Evolutionary conservation across 2,113 vertebrate species (phyloP).

Genomic region (Phocoena phocoena): DNA sequence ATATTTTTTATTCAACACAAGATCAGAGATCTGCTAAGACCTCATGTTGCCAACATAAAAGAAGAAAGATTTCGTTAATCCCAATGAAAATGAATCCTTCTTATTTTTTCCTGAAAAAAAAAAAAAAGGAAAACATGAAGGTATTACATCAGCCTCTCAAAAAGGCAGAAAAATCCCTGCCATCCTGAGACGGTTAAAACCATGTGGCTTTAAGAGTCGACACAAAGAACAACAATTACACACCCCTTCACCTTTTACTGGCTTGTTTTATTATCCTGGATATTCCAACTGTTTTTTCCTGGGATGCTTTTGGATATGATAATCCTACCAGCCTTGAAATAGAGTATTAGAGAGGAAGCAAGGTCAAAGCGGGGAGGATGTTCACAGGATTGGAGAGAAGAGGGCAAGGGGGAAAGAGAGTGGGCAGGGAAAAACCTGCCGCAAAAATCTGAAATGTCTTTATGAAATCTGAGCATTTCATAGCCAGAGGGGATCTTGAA

Average conservation of each 20-base stretch:
- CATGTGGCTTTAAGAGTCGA: constrained; percentile 50
- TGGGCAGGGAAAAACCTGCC: background rate
- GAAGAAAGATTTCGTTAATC: constrained; percentile 82
- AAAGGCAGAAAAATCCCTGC: constrained; percentile 68
- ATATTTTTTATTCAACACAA: constrained; percentile 74
- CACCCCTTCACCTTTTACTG: constrained; percentile 59
- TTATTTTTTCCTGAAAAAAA: constrained; percentile 53
- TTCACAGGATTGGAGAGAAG: background rate
- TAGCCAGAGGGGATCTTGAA: background rate
- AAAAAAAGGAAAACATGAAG: constrained; percentile 57
- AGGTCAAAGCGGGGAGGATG: background rate
- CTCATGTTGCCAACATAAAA: constrained; percentile 77
- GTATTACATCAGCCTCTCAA: constrained; percentile 58
- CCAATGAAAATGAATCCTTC: constrained; percentile 77
- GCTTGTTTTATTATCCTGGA: constrained; percentile 44
- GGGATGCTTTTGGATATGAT: background rate
- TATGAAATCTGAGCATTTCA: background rate
- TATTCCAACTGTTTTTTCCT: background rate
- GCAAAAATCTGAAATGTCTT: background rate
- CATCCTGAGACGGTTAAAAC: constrained; percentile 76
- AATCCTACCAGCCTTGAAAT: constrained; percentile 19
- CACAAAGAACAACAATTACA: constrained; percentile 77
- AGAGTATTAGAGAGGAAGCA: background rate
- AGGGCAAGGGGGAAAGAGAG: background rate
- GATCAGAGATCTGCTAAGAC: constrained; percentile 79